Base-by-base conservation (phyloP, 2,888 invertebrate genomes). In the Lasioglossum zephyrum region DNA sequence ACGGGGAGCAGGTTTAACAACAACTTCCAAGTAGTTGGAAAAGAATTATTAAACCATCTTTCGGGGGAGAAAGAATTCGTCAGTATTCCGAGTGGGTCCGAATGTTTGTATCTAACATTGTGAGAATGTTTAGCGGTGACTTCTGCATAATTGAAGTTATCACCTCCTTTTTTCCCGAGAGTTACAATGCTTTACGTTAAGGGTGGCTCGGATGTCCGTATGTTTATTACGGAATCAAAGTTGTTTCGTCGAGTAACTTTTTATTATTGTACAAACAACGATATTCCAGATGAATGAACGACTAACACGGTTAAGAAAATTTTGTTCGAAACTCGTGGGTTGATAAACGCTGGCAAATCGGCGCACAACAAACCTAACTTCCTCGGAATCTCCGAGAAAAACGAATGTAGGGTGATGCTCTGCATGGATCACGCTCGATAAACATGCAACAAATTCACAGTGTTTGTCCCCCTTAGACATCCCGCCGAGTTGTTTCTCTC, bases 401-500 rank as follows among this genome's bases (percentile, higher is more conserved):
- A 22, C 18, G 2, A 22, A 49, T 49, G 6, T 49, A 49, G 49
- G 49, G 13, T 13, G 44, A 44, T 44, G 44, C 44, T 44, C 22
- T 53, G 22, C 53, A 0, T 53, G 8, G 3, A 22, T 53, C 22
- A 53, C 22, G 53, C 22, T 53, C 53, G 53, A 22, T 53, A 22
- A 53, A 22, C 22, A 53, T 53, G 53, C 53, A 53, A 9, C 4
- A 9, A 9, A 8, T 53, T 53, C 53, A 53, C 53, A 22, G 53
- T 18, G 53, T 53, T 53, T 53, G 22, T 53, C 22, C 53, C 53
- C 53, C 53, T 53, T 53, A 53, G 4, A 66, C 79, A 69, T 74
- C 66, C 79, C 79, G 81, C 72, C 84, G 77, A 72, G 77, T 83
- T 77, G 85, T 78, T 83, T 74, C 84, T 89, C 75, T 69, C 84